Evolutionary conservation across 92 coral and sea anemone genomes (phyloP).

Genomic region (Hydrozoanthus gracilis): DNA sequence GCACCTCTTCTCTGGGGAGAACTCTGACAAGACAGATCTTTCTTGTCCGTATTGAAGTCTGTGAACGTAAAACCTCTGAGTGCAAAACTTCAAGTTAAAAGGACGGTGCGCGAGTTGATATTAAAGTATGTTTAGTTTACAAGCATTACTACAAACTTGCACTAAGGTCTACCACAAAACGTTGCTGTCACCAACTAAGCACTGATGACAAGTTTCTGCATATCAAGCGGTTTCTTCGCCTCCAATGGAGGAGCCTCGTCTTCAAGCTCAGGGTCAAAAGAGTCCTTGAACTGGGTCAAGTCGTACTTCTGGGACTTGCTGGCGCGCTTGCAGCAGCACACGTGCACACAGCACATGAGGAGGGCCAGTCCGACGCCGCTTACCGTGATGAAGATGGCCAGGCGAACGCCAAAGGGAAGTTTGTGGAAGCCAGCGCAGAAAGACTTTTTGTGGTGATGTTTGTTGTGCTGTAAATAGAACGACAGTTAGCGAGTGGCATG

Average conservation of each 20-base stretch:
- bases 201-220: slow-evolving; percentile 88
- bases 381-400: slow-evolving; percentile 82
- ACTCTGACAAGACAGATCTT: no score
- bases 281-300: slow-evolving; percentile 77
- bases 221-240: slow-evolving; percentile 84
- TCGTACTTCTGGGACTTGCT: slow-evolving; percentile 74
- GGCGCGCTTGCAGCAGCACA: slow-evolving; percentile 87
- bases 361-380: slow-evolving; percentile 74
- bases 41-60: no score
- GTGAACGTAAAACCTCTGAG: no score
- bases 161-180: background rate
- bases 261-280: slow-evolving; percentile 83
- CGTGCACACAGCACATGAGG: slow-evolving; percentile 83
- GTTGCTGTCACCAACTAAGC: slow-evolving; percentile 31
- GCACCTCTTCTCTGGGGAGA: no score
- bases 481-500: background rate
- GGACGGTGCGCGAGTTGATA: no score
- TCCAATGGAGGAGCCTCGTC: slow-evolving; percentile 96
- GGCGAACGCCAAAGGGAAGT: slow-evolving; percentile 94
- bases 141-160: no score
- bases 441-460: slow-evolving; percentile 50
- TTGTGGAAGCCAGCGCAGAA: slow-evolving; percentile 88
- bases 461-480: background rate
- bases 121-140: no score
- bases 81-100: no score